Conservation (phyloP, 64 coral and sea anemone species). For the Montipora foliosa region DNA sequence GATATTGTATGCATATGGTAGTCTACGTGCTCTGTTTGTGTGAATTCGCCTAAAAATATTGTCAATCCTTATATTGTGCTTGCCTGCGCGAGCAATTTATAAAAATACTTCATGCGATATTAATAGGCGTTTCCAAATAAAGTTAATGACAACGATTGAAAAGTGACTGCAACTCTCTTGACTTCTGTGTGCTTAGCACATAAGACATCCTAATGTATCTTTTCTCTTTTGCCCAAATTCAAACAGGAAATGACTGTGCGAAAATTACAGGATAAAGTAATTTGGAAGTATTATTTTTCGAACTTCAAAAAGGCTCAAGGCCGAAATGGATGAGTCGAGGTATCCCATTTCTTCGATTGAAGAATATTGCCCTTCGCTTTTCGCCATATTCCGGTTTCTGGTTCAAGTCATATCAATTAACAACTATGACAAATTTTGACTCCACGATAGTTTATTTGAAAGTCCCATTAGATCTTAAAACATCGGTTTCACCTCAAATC, state of each 20-base stretch:
- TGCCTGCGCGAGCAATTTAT: neutral
- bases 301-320: neutral
- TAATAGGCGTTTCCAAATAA: neutral
- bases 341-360: conserved; percentile 12
- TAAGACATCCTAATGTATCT: neutral
- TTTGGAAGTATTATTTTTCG: conserved; percentile 30
- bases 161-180: neutral
- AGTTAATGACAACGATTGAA: neutral
- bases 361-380: neutral
- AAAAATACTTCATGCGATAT: neutral
- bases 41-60: neutral
- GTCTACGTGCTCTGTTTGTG: neutral
- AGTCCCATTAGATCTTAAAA: neutral
- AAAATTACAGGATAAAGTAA: conserved; percentile 44
- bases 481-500: conserved; percentile 19
- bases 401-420: conserved; percentile 11
- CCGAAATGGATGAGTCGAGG: neutral
- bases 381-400: neutral
- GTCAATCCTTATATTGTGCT: neutral
- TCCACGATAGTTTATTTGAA: neutral
- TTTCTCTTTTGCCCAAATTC: neutral
- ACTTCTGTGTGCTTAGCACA: neutral
- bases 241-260: conserved; percentile 20
- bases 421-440: neutral
- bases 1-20: neutral